phyloP scores from a whole-genome alignment of 1,140 invertebrate species.

The Rhopalosiphum padi region DNA sequence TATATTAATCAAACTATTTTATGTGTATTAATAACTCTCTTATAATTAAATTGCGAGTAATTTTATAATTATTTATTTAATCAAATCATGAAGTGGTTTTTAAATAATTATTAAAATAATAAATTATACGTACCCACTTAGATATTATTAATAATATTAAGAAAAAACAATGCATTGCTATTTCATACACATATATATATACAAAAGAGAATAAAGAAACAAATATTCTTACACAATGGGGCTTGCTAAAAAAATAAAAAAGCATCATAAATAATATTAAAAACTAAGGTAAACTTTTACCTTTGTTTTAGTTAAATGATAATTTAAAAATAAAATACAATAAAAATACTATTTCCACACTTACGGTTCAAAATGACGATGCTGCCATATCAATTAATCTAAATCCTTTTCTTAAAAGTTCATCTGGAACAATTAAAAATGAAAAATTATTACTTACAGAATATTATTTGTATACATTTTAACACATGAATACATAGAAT shows the following conservation, averaged over 20 bases:
- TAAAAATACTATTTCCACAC: background rate
- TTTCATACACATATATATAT: background rate
- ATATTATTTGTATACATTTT: background rate
- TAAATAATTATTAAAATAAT: background rate
- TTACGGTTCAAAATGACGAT: background rate
- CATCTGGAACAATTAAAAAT: conserved; percentile 31
- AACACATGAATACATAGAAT: background rate
- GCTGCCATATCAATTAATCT: conserved; percentile 22
- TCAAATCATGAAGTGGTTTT: background rate
- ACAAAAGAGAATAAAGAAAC: background rate
- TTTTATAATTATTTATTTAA: background rate
- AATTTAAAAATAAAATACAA: conserved; percentile 38
- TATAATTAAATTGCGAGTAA: background rate
- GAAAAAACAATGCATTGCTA: background rate
- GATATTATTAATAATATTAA: conserved; percentile 3
- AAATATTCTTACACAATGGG: background rate
- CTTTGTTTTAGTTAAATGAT: conserved; percentile 27
- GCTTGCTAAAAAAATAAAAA: background rate
- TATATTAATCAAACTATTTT: background rate
- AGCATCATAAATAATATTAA: conserved; percentile 26
- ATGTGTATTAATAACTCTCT: background rate
- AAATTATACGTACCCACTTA: background rate
- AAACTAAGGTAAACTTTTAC: conserved; percentile 34
- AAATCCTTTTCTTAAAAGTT: conserved; percentile 34
- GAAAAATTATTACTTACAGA: background rate